phyloP scores from a whole-genome alignment of 2,888 invertebrate species.

The Tenthredo amoena region DNA sequence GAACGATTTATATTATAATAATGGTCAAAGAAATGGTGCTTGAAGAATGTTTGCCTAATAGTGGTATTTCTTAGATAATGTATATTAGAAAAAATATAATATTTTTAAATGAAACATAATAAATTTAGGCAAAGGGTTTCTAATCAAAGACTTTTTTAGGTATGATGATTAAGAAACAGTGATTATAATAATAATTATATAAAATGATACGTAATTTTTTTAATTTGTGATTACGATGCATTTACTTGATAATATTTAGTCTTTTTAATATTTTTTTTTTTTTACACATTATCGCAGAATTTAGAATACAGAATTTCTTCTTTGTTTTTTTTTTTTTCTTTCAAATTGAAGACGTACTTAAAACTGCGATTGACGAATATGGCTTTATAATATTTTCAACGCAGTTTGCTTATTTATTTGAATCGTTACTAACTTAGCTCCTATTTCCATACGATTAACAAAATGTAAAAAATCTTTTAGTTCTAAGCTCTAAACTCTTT shows the following conservation, averaged over 20 bases:
- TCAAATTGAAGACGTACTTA: slow-evolving; percentile 43
- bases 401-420: slow-evolving; percentile 49
- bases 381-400: slow-evolving; percentile 28
- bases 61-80: slow-evolving; percentile 21
- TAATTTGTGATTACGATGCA: slow-evolving; percentile 29
- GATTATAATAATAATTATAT: slow-evolving; percentile 6
- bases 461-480: slow-evolving; percentile 28
- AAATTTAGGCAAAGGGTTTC: slow-evolving; percentile 8
- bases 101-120: not conserved
- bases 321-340: not conserved
- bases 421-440: slow-evolving; percentile 47
- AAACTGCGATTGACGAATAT: slow-evolving; percentile 16
- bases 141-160: slow-evolving; percentile 44
- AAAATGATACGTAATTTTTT: slow-evolving; percentile 11
- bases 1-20: slow-evolving; percentile 10
- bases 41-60: slow-evolving; percentile 42
- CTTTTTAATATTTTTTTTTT: not conserved
- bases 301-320: not conserved
- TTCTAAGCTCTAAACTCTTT: not conserved
- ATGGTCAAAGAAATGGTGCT: slow-evolving; percentile 41
- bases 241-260: slow-evolving; percentile 20
- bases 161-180: not conserved
- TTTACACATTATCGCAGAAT: not conserved
- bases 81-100: slow-evolving; percentile 37
- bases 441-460: slow-evolving; percentile 23